phyloP scores from a whole-genome alignment of 2,888 invertebrate genomes.

The Cantharis flavilabris region DNA sequence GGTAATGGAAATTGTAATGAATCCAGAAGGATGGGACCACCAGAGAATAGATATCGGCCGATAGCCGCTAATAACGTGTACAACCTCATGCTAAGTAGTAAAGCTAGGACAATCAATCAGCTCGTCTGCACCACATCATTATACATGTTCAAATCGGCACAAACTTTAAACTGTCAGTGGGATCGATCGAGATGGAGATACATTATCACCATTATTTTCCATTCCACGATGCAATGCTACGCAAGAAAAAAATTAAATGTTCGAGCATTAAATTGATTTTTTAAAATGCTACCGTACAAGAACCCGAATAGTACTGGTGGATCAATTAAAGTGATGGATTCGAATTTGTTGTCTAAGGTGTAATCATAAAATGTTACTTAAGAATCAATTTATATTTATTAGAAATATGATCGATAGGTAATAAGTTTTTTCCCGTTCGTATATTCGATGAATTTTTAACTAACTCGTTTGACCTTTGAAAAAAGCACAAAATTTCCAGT shows the following conservation, averaged over 20 bases:
- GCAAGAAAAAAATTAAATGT: conserved; percentile 14
- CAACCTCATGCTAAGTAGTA: conserved; percentile 50
- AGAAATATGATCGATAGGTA: conserved; percentile 1
- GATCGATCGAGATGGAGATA: conserved; percentile 25
- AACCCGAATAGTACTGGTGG: conserved; percentile 16
- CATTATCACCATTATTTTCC: conserved; percentile 27
- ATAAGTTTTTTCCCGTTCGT: not conserved
- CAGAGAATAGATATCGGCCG: conserved; percentile 47
- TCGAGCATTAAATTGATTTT: conserved; percentile 7
- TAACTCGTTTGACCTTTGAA: not conserved
- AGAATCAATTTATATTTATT: conserved; percentile 1
- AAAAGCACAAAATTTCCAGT: not conserved
- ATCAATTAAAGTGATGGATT: conserved; percentile 22
- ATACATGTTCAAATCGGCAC: conserved; percentile 35
- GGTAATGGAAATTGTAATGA: conserved; percentile 16
- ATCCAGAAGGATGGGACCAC: conserved; percentile 48
- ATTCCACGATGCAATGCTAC: conserved; percentile 10
- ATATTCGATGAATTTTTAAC: not conserved
- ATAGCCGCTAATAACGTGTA: conserved; percentile 53
- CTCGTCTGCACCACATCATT: conserved; percentile 37
- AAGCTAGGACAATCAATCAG: conserved; percentile 50
- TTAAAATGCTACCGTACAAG: conserved; percentile 13
- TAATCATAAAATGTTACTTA: conserved; percentile 5
- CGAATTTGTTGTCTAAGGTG: conserved; percentile 12
- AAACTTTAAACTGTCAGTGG: conserved; percentile 33